Percentiles rank a stretch among this genome's conserved stretches.
These are phyloP conservation scores for Samia ricini DNA, from an alignment of 1,140 invertebrate genomes.

Conservation along the genomic window DNA sequence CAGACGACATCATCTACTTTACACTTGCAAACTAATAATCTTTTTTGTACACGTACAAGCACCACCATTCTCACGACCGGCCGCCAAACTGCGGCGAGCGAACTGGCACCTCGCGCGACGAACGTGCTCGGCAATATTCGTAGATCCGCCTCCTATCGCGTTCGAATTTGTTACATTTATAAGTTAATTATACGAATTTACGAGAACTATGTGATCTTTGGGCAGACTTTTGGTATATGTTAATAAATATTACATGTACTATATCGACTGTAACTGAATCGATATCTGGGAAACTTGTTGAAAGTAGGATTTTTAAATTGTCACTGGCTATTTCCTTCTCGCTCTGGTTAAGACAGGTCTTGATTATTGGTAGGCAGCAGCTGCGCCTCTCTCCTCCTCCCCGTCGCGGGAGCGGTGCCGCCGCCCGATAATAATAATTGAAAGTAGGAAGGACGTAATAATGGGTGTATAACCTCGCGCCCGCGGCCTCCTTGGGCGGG, in stretches of 20 bases:
- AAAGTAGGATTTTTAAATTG: slow-evolving; percentile 32
- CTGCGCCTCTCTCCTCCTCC: slow-evolving; percentile 75
- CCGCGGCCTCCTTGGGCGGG: slow-evolving; percentile 76
- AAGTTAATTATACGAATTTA: slow-evolving; percentile 19
- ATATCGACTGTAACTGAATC: not conserved
- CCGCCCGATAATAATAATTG: slow-evolving; percentile 77
- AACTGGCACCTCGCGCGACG: slow-evolving; percentile 53
- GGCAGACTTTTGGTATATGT: not conserved
- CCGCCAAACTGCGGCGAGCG: slow-evolving; percentile 71
- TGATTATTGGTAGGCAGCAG: slow-evolving; percentile 77
- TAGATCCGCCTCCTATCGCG: slow-evolving; percentile 74
- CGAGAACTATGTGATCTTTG: not conserved
- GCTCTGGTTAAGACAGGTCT: slow-evolving; percentile 59
- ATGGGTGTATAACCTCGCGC: slow-evolving; percentile 77
- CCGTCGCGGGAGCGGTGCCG: slow-evolving; percentile 71
- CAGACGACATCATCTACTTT: slow-evolving; percentile 75
- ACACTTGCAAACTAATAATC: slow-evolving; percentile 60
- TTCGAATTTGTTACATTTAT: slow-evolving; percentile 48
- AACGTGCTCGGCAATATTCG: slow-evolving; percentile 58
- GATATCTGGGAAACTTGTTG: slow-evolving; percentile 7
- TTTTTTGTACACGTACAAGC: slow-evolving; percentile 64
- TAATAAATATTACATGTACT: not conserved
- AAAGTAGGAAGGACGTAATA: slow-evolving; percentile 78
- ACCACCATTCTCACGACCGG: slow-evolving; percentile 73
- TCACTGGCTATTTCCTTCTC: slow-evolving; percentile 50